Base-by-base conservation (phyloP, 2,888 invertebrate species). In the Stenodera caucasica region DNA sequence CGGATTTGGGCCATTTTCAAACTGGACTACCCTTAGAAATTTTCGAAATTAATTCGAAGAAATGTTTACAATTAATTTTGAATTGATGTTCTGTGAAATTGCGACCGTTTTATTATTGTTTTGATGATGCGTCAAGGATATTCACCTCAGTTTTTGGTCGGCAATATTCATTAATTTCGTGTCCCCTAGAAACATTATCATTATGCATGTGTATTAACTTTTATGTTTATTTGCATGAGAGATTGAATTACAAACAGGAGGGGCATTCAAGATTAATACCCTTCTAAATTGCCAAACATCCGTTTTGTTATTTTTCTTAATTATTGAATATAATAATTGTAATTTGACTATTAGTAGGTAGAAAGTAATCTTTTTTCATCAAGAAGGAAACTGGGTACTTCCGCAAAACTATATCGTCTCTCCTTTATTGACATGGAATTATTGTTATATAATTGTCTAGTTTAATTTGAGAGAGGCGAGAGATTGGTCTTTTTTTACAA, bases 81-180 rank as follows among this genome's bases (percentile, higher is more conserved):
- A n/a, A n/a, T n/a, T n/a, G n/a, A n/a, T n/a, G n/a, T n/a, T n/a
- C n/a, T n/a, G n/a, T n/a, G n/a, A n/a, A n/a, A n/a, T n/a, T n/a
- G n/a, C n/a, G n/a, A n/a, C n/a, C n/a, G n/a, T n/a, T n/a, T n/a
- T n/a, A n/a, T n/a, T n/a, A n/a, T n/a, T n/a, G n/a, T n/a, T n/a
- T n/a, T n/a, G n/a, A 40, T 53, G 51, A 49, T 33, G 51, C 49
- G 5, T 15, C 9, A 33, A 21, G 30, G 32, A 49, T 35, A 30
- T 29, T 35, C 49, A 51, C 52, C 40, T 58, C 45, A 37, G 32
- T 51, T 55, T 51, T 23, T 55, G 33, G 40, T 60, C 32, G 52
- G 40, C 1, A 21, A 53, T 14, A 35, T 57, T 60, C 56, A 56
- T 60, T 53, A 57, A 57, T 60, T 57, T 49, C 45, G 54, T 53